phyloP scores from a whole-genome alignment of 2,113 vertebrate species.

The Charadrius vociferus region DNA sequence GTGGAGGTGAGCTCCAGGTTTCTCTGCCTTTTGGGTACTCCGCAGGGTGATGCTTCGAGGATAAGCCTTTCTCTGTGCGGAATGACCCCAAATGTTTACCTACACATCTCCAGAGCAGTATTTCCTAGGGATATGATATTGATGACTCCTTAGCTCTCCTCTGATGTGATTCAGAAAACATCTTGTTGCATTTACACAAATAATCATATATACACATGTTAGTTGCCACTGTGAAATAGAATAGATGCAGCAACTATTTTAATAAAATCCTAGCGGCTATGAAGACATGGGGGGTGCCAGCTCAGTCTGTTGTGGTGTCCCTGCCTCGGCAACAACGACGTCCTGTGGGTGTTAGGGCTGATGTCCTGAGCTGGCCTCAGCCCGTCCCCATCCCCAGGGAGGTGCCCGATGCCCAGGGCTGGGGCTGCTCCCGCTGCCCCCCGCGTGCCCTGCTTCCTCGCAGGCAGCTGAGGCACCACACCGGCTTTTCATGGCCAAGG shows the following conservation, averaged over 20 bases:
- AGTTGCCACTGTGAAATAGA: neutral
- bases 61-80: neutral
- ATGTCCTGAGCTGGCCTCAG: neutral
- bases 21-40: neutral
- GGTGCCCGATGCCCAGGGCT: neutral
- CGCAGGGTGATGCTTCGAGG: neutral
- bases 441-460: rapidly evolving
- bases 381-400: neutral
- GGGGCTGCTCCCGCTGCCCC: neutral
- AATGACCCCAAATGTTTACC: neutral
- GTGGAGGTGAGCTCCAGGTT: neutral
- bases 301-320: neutral
- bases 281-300: neutral
- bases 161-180: neutral
- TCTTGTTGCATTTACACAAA: neutral
- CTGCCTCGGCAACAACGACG: neutral
- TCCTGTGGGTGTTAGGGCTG: neutral
- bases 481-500: neutral
- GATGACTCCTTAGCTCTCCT: neutral
- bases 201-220: neutral
- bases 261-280: neutral
- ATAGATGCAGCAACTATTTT: neutral
- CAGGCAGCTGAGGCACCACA: neutral
- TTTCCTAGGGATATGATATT: neutral
- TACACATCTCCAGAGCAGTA: neutral